A percentile compares a stretch with the other conserved stretches of the same genome.
Evolutionary conservation across 2,888 invertebrate genomes (phyloP).

Genomic region (Epinotia demarniana): DNA sequence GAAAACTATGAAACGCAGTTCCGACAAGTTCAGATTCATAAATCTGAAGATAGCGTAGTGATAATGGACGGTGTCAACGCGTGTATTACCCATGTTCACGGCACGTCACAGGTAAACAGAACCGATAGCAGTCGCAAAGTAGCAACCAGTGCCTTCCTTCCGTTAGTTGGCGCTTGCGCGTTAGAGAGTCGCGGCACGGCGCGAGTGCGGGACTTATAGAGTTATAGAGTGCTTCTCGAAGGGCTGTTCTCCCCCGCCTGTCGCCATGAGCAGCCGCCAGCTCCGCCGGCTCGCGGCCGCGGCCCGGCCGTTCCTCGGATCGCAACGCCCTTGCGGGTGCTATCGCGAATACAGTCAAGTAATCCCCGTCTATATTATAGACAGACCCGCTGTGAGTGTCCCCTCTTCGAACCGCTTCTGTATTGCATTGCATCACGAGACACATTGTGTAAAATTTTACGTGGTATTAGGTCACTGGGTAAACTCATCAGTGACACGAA

Average conservation of each 20-base stretch:
- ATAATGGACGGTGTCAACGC: conserved; percentile 39
- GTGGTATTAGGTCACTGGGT: conserved; percentile 5
- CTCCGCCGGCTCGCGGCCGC: conserved; percentile 67
- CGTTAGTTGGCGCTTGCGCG: conserved; percentile 78
- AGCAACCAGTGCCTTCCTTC: conserved; percentile 52
- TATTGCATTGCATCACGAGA: conserved; percentile 21
- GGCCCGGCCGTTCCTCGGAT: conserved; percentile 53
- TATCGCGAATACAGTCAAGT: conserved; percentile 76
- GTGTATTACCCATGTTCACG: conserved; percentile 21
- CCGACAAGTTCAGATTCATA: neutral
- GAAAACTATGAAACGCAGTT: neutral
- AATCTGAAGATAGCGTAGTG: conserved; percentile 33
- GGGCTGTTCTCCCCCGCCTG: conserved; percentile 48
- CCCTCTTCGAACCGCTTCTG: conserved; percentile 17
- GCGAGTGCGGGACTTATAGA: conserved; percentile 56
- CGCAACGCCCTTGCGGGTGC: conserved; percentile 60
- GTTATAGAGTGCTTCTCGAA: conserved; percentile 29
- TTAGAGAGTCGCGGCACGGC: conserved; percentile 57
- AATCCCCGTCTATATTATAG: conserved; percentile 78
- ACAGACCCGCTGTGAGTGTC: conserved; percentile 74
- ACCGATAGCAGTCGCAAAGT: conserved; percentile 62
- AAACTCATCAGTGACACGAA: conserved; percentile 2
- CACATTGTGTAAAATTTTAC: neutral
- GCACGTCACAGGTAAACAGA: conserved; percentile 58
- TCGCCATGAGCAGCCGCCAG: conserved; percentile 72